Base-by-base conservation (phyloP, 2,797 vertebrate genomes). In the Lepilemur ruficaudatus region DNA sequence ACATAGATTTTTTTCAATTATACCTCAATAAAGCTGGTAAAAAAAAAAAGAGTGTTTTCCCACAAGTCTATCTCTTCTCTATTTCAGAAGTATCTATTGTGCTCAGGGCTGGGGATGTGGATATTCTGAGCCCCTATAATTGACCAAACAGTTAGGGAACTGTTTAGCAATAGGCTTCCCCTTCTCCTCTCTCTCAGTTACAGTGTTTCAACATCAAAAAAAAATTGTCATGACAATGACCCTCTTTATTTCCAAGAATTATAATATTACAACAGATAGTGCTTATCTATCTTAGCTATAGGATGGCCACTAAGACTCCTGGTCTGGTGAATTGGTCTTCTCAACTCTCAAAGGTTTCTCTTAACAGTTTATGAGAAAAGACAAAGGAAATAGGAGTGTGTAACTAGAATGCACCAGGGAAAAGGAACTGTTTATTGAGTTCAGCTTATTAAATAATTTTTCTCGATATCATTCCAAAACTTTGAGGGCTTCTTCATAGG, bases 341-440 rank as follows among this genome's bases (percentile, higher is more conserved):
- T 96, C 94, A 93, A 76, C 97, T 98, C 81, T 97, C 52, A 93
- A 78, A 97, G 96, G 46, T 59, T 93, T 92, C 76, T 92, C 96
- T 81, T 41, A 83, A 48, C 80, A 78, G 46, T 48, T 96, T 72
- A n/a, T 59, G 70, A 96, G 48, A 94, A 82, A 81, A 97, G 94
- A 86, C 65, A 86, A 81, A 91, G 38, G 91, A 97, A 92, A 96
- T 63, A 92, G 22, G 70, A 90, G 35, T 52, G 65, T 76, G 79
- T 97, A 93, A 91, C 46, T 9, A 70, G 55, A 35, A 55, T 97
- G 89, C 85, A 88, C 69, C 38, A 30, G 25, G 50, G 86, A 23
- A 94, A 96, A 88, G 76, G 4, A 79, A 95, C 32, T 90, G 18
- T 94, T 96, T 96, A 90, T 13, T 96, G 17, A 97, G 97, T 88